Evolutionary conservation across 1,140 invertebrate genomes (phyloP), one percentile per base, ranked within the genome.

Genomic region (Agrilus planipennis): DNA sequence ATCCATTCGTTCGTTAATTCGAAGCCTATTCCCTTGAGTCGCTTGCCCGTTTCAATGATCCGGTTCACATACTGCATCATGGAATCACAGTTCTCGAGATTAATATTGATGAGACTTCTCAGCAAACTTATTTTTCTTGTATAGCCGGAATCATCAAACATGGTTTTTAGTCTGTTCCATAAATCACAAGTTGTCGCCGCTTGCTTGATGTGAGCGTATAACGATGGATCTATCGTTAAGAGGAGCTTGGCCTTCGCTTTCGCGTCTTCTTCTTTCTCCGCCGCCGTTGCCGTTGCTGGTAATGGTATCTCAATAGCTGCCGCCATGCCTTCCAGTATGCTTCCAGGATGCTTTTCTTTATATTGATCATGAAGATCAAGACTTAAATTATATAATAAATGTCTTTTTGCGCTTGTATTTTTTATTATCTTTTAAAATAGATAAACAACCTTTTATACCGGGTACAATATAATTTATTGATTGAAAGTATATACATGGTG

Each of bases 1-100:
- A 61, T 47, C 55, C 53, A 61, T 32, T 64, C 53, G 21, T 62
- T 58, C 22, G 31, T 44, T 19, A 62, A 41, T 30, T 51, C 25
- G 42, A 52, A 50, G n/a, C 47, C 47, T 30, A 49, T 52, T 23
- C 47, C 39, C 37, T 34, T 16, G 37, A 47, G 46, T 52, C 35
- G 42, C 12, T 46, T 32, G 12, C 17, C 36, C 9, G 44, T 50
- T 43, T 45, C 46, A 18, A 54, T 44, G 2, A 54, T 39, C 36
- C 51, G 37, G 11, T 34, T 45, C 1, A 52, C 44, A 34, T 52
- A 54, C 4, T 31, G 23, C 3, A 23, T 42, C 47, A 52, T 50
- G 9, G 46, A 52, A 11, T 32, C 23, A 35, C 47, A 47, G 15
- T 57, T 48, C 35, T 54, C 52, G 2, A 57, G 37, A 21, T 45